A percentile compares a stretch with the other conserved stretches of the same genome.
Evolutionary conservation across 1,140 invertebrate genomes (phyloP).

Genomic region (Aleiodes sp.): DNA sequence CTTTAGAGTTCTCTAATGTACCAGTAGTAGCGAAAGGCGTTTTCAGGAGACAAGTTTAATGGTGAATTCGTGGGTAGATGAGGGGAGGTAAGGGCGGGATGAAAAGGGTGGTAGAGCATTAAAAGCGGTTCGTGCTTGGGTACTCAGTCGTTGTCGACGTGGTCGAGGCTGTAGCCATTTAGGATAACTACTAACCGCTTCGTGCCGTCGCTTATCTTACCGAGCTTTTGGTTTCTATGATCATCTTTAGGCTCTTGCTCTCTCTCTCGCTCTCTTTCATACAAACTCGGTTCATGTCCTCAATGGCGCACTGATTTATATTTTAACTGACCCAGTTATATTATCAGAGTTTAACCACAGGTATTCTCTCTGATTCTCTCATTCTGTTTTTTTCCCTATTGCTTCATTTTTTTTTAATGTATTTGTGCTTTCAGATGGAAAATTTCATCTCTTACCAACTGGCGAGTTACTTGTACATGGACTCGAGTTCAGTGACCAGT

Average conservation of each 20-base stretch:
- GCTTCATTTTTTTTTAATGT: constrained; percentile 35
- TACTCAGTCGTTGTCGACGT: constrained; percentile 34
- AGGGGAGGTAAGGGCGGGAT: not conserved
- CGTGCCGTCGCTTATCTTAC: constrained; percentile 31
- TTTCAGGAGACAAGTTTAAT: constrained; percentile 28
- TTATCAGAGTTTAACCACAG: not conserved
- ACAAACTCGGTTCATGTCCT: not conserved
- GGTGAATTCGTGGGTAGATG: constrained; percentile 19
- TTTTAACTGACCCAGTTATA: not conserved
- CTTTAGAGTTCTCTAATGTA: constrained; percentile 16
- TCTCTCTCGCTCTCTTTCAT: constrained; percentile 13
- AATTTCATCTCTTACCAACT: constrained; percentile 81
- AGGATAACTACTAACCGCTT: constrained; percentile 34
- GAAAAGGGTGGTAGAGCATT: constrained; percentile 16
- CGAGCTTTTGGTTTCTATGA: constrained; percentile 7
- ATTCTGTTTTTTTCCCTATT: constrained; percentile 17
- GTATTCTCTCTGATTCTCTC: too few relatives aligned
- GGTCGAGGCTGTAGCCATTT: constrained; percentile 33
- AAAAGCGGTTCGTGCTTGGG: constrained; percentile 29
- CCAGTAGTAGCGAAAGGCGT: not conserved
- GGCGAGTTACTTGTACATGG: constrained; percentile 83
- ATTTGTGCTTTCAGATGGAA: constrained; percentile 71
- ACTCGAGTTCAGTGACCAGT: constrained; percentile 79
- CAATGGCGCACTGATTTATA: constrained; percentile 20
- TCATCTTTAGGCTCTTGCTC: not conserved